Evolutionary conservation across 2,797 vertebrate species (phyloP), one percentile per base, ranked within the genome.

Genomic region (Streptopelia turtur): DNA sequence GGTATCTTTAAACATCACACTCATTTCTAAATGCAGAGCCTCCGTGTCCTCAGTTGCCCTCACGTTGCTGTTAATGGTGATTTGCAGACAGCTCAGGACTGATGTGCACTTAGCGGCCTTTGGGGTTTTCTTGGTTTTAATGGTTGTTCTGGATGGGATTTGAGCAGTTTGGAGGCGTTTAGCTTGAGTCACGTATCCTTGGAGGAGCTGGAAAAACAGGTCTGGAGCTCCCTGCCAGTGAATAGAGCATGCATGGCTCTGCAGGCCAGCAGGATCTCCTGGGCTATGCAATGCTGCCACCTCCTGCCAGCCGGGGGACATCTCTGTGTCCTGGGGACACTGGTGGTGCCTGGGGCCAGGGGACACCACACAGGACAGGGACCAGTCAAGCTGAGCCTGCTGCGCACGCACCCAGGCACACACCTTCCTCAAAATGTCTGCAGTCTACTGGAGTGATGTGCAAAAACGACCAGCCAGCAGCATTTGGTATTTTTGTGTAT

Each of bases 221-320:
- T 94, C 93, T 90, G 72, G 83, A 94, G 55, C 76, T 95, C 75
- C 79, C 27, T 72, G 84, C 22, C 56, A 6, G 70, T 64, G 49
- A 50, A 74, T 43, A 94, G 45, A 70, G 74, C 49, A 1, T 6
- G 91, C 72, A 27, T 4, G 75, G 89, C 17, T 28, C 2, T 37
- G 83, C 35, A 31, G 81, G 65, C 53, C 86, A 86, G 64, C 89
- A 21, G 64, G 43, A 59, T 61, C 45, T 75, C 57, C 69, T 78
- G 77, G 89, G 76, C 95, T 91, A 33, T 93, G 89, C 95, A 96
- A 97, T 97, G 89, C 97, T 97, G 97, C 97, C 97, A 97, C 75
- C 97, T 97, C 90, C 94, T 96, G 97, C 95, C 88, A 65, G 81
- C 53, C 3, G 31, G 57, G 37, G 61, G 78, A 81, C 82, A 68